phyloP scores from a whole-genome alignment of 2,888 invertebrate genomes.

The Stenichneumon culpator region DNA sequence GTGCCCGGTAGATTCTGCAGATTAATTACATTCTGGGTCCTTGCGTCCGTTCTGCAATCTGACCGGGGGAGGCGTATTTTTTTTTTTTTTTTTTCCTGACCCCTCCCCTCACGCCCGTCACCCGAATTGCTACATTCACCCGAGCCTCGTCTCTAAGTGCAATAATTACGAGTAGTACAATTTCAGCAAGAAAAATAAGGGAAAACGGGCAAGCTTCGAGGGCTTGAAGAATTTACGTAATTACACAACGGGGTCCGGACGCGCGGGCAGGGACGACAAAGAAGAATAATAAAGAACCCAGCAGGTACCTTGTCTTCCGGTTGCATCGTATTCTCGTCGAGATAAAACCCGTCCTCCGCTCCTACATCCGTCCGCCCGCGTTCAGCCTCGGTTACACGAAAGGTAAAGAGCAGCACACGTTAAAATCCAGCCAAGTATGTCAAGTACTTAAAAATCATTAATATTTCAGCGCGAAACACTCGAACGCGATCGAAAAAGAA shows the following conservation, averaged over 20 bases:
- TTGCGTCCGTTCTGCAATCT: slow-evolving; percentile 36
- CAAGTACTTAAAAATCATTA: too few species aligned
- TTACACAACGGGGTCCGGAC: slow-evolving; percentile 58
- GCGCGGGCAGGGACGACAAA: slow-evolving; percentile 53
- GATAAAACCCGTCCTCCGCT: slow-evolving; percentile 40
- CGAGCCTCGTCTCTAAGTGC: slow-evolving; percentile 34
- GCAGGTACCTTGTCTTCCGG: slow-evolving; percentile 47
- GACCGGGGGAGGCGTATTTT: slow-evolving; percentile 37
- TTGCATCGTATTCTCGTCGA: slow-evolving; percentile 36
- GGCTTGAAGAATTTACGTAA: slow-evolving; percentile 63
- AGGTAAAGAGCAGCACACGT: too few species aligned
- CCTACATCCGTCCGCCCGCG: slow-evolving; percentile 8
- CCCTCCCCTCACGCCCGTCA: slow-evolving; percentile 2
- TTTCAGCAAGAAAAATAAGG: slow-evolving; percentile 29
- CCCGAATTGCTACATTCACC: slow-evolving; percentile 11
- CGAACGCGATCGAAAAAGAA: too few species aligned
- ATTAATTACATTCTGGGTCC: slow-evolving; percentile 55
- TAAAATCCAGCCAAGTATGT: too few species aligned
- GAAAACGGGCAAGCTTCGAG: slow-evolving; percentile 38
- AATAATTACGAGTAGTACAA: slow-evolving; percentile 62
- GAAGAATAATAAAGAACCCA: slow-evolving; percentile 52
- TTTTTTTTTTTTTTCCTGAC: slow-evolving; percentile 31
- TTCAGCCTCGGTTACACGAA: too few species aligned
- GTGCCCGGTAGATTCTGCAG: slow-evolving; percentile 33
- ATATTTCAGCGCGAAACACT: too few species aligned